Base-by-base conservation (phyloP, 2,113 vertebrate genomes). In the Equus quagga region DNA sequence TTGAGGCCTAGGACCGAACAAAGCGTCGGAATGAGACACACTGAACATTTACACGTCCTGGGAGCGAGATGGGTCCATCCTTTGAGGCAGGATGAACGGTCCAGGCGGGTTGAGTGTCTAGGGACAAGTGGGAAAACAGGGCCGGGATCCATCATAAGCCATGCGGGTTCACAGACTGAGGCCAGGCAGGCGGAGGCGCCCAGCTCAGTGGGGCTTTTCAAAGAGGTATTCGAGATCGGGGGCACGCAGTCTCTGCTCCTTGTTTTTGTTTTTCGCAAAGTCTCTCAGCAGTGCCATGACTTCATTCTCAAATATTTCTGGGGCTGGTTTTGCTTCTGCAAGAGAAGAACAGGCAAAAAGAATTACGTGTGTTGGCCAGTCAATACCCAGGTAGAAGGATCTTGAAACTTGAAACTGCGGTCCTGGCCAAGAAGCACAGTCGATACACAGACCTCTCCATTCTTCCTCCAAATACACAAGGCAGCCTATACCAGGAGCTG, bases 211-310 rank as follows among this genome's bases (percentile, higher is more conserved):
- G 0, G 88, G 54, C 0, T 98, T 79, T 95, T 99, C 98, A 5
- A 98, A 98, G 26, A 99, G 98, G 76, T 99, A 99, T 9, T 99
- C 99, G 5, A 99, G 97, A 95, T 99, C 99, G 0, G 99, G 99
- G 89, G 99, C 99, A 11, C 98, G 96, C 64, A 99, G 98, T 96
- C 99, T 98, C 97, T 99, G 98, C 91, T 99, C 99, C 82, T 98
- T 99, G 87, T 99, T 98, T 86, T 98, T 99, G 98, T 99, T 99
- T 97, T 99, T 99, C 80, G 99, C 97, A 31, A 99, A 99, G 36
- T 99, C 99, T 96, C 99, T 99, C 88, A 99, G 98, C 98, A 99
- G 97, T 28, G 99, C 98, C 99, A 99, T 97, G 70, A 99, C 98
- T 3, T 99, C 99, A 0, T 97, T 99, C 79, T 99, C 98, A 4